Evolutionary conservation across 2,113 vertebrate genomes (phyloP), one percentile per base, ranked within the genome.

Genomic region (Dicerorhinus sumatrensis): DNA sequence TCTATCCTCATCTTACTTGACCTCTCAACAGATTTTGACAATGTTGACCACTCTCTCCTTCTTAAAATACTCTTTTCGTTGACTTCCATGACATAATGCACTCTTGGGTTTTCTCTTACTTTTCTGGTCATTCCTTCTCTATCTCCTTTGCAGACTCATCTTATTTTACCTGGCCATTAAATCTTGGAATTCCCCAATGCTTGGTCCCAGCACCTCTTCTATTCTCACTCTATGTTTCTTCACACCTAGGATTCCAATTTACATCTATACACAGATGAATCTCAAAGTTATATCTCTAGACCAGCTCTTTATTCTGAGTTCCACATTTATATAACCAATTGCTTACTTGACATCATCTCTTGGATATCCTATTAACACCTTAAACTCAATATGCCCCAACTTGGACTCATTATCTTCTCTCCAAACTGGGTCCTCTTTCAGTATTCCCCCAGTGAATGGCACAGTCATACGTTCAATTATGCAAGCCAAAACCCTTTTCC

Each of bases 241-340:
- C 58, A 91, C 2, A 46, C 17, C 46, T 72, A 89, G 36, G 5
- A 69, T 72, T 85, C 48, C 63, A 83, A 62, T 56, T 98, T 87
- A 79, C 10, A 90, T 46, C n/a, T 83, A 77, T 31, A 72, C 25
- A 63, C 31, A 76, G 39, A 81, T 87, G 51, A 94, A 73, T 96
- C 18, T 77, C 54, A 18, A 67, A 65, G 54, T 67, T 88, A 12
- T 42, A 77, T 75, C 72, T 72, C 60, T 92, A 87, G 36, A 89
- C 4, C 20, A 83, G 18, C 79, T 95, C 73, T 94, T 54, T 89
- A 51, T 93, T 94, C 54, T 86, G 89, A 96, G 14, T 11, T 79
- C 63, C 51, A 87, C 65, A 72, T 13, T 81, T 96, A 60, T 31
- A 85, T 82, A 93, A 77, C 10, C 69, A 81, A 23, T 58, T 39